Evolutionary conservation across 2,797 vertebrate species (phyloP), one percentile per base, ranked within the genome.

Genomic region (Myotis vivesi): DNA sequence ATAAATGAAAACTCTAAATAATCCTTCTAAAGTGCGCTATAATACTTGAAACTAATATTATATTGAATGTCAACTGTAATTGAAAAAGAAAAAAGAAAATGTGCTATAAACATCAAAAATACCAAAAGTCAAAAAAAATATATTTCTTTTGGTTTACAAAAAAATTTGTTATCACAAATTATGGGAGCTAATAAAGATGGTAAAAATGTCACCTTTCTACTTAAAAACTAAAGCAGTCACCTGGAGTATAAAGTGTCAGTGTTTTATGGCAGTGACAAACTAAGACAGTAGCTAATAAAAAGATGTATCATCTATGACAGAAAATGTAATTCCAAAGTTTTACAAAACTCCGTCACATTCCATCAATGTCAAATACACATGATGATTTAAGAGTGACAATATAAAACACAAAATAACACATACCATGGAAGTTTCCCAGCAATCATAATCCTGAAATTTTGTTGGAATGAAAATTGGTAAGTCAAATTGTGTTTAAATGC

Each of bases 301-400:
- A 86, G 64, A 86, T 81, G 17, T 11, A 57, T 75, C 44, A 84
- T 36, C 28, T 64, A 13, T 38, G 44, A 92, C 72, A 86, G 53
- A 73, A 94, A 93, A 93, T 33, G 4, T 57, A 62, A 93, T 69
- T 91, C 83, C 28, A 79, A 91, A 86, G 80, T 44, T 83, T 90
- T 73, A 86, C 10, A 82, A 66, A 68, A 86, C 19, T 51, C 64
- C 8, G 22, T 79, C 83, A 64, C 28, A 83, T 72, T 89, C 88
- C 75, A 90, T 90, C 81, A 91, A 57, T 73, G 87, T 91, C 87
- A 79, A 88, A 90, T 22, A 82, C 23, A 83, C 17, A n/a, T 1
- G 22, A 51, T 68, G 15, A 89, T 36, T 81, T 82, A 76, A 84
- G 59, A 92, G 17, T 72, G n/a, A 92, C 25, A 44, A 57, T 46